phyloP scores from a whole-genome alignment of 2,888 invertebrate species.

The Oligia latruncula region DNA sequence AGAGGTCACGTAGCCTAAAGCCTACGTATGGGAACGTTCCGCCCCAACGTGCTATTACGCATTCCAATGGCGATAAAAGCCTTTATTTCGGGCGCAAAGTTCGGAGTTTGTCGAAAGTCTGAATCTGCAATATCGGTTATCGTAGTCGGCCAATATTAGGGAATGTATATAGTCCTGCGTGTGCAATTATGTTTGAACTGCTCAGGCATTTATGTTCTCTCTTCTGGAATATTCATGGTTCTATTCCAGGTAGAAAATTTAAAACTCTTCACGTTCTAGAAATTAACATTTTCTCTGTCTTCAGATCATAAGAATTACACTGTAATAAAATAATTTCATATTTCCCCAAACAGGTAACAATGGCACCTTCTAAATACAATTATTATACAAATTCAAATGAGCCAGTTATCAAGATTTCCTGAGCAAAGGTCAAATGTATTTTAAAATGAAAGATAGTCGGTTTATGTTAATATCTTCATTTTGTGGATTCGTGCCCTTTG shows the following conservation, averaged over 20 bases:
- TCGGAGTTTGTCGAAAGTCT: slow-evolving; percentile 50
- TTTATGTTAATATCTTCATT: slow-evolving; percentile 64
- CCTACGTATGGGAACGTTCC: slow-evolving; percentile 50
- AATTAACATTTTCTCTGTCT: slow-evolving; percentile 1
- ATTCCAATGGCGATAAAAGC: slow-evolving; percentile 63
- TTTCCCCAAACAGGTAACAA: slow-evolving; percentile 36
- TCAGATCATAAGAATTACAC: neutral
- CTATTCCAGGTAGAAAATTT: slow-evolving; percentile 1
- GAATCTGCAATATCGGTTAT: slow-evolving; percentile 57
- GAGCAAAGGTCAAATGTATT: slow-evolving; percentile 63
- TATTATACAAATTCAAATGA: slow-evolving; percentile 65
- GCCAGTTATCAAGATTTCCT: slow-evolving; percentile 61
- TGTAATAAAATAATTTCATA: slow-evolving; percentile 6
- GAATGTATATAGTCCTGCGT: slow-evolving; percentile 20
- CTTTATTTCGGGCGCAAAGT: slow-evolving; percentile 60
- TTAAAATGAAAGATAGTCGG: slow-evolving; percentile 65
- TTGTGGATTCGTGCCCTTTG: slow-evolving; percentile 53
- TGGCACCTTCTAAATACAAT: slow-evolving; percentile 51
- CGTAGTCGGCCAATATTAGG: slow-evolving; percentile 30
- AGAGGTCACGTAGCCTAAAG: slow-evolving; percentile 37
- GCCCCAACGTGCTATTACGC: slow-evolving; percentile 53
- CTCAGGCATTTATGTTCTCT: neutral
- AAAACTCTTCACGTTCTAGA: slow-evolving; percentile 5
- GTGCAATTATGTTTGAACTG: slow-evolving; percentile 10
- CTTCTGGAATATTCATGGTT: neutral